phyloP scores from a whole-genome alignment of 1,140 invertebrate genomes.

The Elymnias hypermnestra region DNA sequence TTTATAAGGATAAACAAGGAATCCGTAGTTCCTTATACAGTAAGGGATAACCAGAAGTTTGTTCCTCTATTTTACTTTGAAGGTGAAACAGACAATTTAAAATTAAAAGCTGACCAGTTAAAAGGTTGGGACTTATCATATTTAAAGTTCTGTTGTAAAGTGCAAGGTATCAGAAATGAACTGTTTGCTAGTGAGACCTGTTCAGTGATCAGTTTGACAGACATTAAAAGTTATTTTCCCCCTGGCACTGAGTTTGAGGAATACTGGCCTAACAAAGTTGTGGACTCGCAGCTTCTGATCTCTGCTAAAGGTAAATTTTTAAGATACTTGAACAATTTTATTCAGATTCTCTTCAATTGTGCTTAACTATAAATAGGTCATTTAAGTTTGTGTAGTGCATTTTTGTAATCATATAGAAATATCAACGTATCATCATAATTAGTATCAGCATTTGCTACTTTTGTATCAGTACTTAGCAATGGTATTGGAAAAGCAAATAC shows the following conservation, averaged over 20 bases:
- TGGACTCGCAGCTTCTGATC: slow-evolving; percentile 84
- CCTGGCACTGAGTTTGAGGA: slow-evolving; percentile 92
- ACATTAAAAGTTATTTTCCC: slow-evolving; percentile 94
- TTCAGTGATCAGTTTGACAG: slow-evolving; percentile 90
- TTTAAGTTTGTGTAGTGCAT: neutral
- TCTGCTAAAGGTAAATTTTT: slow-evolving; percentile 76
- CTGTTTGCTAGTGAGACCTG: slow-evolving; percentile 92
- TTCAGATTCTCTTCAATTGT: too few relatives aligned
- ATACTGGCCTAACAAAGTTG: slow-evolving; percentile 92
- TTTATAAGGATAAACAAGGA: slow-evolving; percentile 96
- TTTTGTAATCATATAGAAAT: too few relatives aligned
- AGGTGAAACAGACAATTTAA: slow-evolving; percentile 92
- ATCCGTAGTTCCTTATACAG: slow-evolving; percentile 94
- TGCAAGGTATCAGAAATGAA: slow-evolving; percentile 93
- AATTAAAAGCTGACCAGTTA: slow-evolving; percentile 88
- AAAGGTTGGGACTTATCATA: slow-evolving; percentile 95
- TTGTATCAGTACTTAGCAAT: too few relatives aligned
- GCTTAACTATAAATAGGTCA: neutral
- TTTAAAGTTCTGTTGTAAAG: slow-evolving; percentile 95
- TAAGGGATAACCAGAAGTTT: slow-evolving; percentile 88
- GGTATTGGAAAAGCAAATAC: too few relatives aligned
- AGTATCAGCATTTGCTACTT: too few relatives aligned
- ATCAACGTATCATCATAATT: too few relatives aligned
- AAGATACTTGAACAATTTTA: too few relatives aligned
- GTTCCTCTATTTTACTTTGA: slow-evolving; percentile 97